These are phyloP conservation scores for Axis porcinus DNA, from an alignment of 2,113 vertebrate genomes.

Conservation along the genomic window DNA sequence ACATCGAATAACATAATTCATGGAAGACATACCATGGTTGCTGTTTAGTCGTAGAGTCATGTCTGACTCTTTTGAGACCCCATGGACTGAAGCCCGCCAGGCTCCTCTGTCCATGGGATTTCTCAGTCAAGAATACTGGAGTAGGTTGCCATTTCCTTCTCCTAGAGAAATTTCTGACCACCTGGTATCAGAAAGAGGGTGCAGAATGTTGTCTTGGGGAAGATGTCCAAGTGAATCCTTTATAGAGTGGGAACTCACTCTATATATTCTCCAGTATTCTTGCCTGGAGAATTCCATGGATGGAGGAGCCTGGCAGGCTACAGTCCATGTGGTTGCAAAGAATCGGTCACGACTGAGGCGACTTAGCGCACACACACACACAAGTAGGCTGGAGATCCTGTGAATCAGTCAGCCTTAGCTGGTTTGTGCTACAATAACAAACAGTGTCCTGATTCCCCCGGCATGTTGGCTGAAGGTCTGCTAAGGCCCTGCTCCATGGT, in stretches of 20 bases:
- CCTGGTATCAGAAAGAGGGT: neutral
- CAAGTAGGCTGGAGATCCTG: neutral
- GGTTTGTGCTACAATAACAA: neutral
- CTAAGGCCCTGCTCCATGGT: neutral
- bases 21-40: neutral
- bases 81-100: neutral
- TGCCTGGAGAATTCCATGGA: neutral
- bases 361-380: neutral
- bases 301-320: neutral
- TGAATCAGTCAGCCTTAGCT: too few relatives aligned
- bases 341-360: rapidly evolving
- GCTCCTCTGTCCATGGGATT: neutral
- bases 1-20: neutral
- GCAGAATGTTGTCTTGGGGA: neutral
- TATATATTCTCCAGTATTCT: too few relatives aligned
- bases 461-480: rapidly evolving
- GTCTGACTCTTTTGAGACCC: neutral
- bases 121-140: neutral
- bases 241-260: neutral
- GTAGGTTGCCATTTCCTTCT: neutral
- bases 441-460: neutral
- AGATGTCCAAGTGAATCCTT: neutral
- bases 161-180: neutral
- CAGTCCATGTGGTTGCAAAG: neutral
- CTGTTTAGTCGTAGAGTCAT: neutral